Base-by-base conservation (phyloP, 1,140 invertebrate genomes). In the Latrodectus geometricus region DNA sequence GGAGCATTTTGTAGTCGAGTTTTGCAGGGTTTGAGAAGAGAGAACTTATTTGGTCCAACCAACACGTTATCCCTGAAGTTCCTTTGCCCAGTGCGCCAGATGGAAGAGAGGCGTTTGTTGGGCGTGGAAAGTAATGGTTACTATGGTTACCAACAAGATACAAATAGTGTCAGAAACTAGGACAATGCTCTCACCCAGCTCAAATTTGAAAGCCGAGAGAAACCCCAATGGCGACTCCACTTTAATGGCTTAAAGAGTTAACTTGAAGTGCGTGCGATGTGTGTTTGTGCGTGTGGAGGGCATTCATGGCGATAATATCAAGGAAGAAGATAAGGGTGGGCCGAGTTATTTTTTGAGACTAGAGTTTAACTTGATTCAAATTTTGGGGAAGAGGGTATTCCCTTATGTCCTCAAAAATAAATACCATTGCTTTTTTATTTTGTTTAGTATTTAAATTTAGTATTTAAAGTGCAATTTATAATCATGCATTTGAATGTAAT, bases 131-230 rank as follows among this genome's bases (percentile, higher is more conserved):
- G 73, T 72, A 76, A 54, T n/a, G 49, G 83, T 86, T 61, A n/a
- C 83, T 74, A 72, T 78, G 83, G 83, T 49, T 20, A 86, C 83
- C 83, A 74, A 86, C 83, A 86, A 74, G 83, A 86, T 86, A 86
- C 83, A 86, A 86, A 86, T 86, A 75, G 83, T 86, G 75, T 86
- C 75, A 86, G 83, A 86, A 85, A 85, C 72, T 85, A 85, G 82
- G 75, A 78, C 76, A 86, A 78, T 77, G 75, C 61, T 23, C 35
- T 49, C 17, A 49, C 79, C 66, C 77, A 76, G 66, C 70, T 81
- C 74, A 78, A 84, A 56, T 84, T 76, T 76, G 73, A 77, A 77
- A 77, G 72, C 66, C 23, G 50, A 66, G 83, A 49, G 48, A 56
- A 35, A 48, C 23, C 66, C 50, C 20, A 56, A 78, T 69, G 52